These are phyloP conservation scores for Dipodomys stephensi DNA, from an alignment of 2,113 vertebrate genomes.

Conservation along the genomic window DNA sequence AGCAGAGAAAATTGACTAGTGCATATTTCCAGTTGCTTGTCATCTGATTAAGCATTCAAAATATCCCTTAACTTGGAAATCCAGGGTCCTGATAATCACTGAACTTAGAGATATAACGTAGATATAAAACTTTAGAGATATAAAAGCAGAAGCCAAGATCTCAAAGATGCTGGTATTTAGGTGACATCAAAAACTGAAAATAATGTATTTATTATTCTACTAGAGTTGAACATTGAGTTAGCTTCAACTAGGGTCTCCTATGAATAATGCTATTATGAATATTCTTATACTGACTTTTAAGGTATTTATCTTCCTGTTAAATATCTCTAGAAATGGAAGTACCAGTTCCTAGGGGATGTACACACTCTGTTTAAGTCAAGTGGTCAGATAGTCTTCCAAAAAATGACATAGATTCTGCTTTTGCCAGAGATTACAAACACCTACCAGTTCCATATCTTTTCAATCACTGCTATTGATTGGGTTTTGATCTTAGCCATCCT, in stretches of 20 bases:
- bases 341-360: not conserved
- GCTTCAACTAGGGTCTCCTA: not conserved
- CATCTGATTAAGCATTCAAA: not conserved
- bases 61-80: not conserved
- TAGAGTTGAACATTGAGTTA: not conserved
- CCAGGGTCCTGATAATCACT: not conserved
- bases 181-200: not conserved
- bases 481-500: not conserved
- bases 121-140: not conserved
- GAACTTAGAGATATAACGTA: not conserved
- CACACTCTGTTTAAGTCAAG: not conserved
- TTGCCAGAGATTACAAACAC: not conserved
- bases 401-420: constrained; percentile 21
- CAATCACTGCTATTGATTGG: not conserved
- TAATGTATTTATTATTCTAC: not conserved
- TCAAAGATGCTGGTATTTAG: not conserved
- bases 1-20: not conserved
- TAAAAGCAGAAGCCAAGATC: not conserved
- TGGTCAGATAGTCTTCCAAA: not conserved
- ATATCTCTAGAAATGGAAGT: not conserved
- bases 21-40: not conserved
- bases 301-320: not conserved
- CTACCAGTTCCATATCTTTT: too few species aligned
- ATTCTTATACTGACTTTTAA: not conserved
- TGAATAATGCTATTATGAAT: not conserved